Evolutionary conservation across 2,888 invertebrate genomes (phyloP).

Genomic region (Stomorhina lunata): DNA sequence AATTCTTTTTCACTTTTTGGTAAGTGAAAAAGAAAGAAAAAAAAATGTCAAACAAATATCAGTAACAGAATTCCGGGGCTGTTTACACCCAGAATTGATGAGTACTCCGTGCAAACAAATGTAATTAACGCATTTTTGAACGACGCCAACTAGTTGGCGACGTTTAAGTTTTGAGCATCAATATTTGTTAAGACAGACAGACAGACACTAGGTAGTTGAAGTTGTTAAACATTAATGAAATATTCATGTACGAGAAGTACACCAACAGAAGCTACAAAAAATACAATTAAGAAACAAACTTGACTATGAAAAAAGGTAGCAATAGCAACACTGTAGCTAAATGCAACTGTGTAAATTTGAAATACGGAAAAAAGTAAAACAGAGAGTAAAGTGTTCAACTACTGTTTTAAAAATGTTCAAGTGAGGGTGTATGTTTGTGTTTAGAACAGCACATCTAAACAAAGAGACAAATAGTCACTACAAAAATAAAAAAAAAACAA

Average conservation of each 20-base stretch:
- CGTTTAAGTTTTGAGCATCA: conserved; percentile 31
- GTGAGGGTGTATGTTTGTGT: conserved; percentile 1
- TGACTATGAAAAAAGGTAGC: conserved; percentile 9
- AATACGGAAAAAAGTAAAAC: not conserved
- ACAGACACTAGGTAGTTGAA: too few relatives aligned
- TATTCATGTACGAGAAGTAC: conserved; percentile 32
- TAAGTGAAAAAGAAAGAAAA: not conserved
- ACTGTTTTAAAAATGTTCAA: conserved; percentile 2
- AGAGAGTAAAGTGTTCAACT: not conserved
- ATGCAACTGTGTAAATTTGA: conserved; percentile 55
- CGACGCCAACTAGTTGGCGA: conserved; percentile 64
- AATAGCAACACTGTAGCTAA: conserved; percentile 34
- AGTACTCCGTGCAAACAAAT: conserved; percentile 37
- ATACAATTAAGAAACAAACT: conserved; percentile 19
- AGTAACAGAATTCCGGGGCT: conserved; percentile 3
- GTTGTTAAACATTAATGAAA: conserved; percentile 31
- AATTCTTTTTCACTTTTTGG: not conserved
- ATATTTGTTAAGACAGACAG: conserved; percentile 43
- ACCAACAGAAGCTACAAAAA: conserved; percentile 9
- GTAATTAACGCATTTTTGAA: conserved; percentile 62
- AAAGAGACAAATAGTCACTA: conserved; percentile 41
- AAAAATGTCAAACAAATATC: conserved; percentile 35
- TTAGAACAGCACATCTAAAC: conserved; percentile 49
- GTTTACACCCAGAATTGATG: too few relatives aligned
- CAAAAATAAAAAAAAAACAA: not conserved